Conservation (phyloP, 2,797 vertebrate genomes). For the Pseudochromis fuscus region DNA sequence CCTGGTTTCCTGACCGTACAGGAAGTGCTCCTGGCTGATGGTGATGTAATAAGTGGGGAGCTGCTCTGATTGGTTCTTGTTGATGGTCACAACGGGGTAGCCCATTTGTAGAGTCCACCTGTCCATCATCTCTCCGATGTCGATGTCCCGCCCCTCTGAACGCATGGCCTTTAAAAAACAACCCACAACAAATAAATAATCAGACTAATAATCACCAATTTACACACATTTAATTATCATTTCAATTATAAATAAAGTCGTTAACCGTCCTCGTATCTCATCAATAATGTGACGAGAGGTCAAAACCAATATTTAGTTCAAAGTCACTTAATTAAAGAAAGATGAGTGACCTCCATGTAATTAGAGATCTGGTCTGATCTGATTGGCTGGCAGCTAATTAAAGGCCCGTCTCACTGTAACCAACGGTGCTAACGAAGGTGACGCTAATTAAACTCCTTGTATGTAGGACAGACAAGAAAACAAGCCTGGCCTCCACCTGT, state of each 20-base stretch:
- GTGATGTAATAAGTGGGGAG: constrained; percentile 81
- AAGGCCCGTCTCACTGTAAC: constrained; percentile 7
- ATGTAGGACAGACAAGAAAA: constrained; percentile 35
- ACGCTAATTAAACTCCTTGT: constrained; percentile 26
- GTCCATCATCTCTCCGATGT: constrained; percentile 97
- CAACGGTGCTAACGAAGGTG: constrained; percentile 15
- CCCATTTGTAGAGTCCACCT: constrained; percentile 99
- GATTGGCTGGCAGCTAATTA: constrained; percentile 47
- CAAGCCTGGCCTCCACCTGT: constrained; percentile 23
- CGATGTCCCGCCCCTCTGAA: constrained; percentile 92
- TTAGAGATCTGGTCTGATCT: constrained; percentile 34
- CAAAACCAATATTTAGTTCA: neutral
- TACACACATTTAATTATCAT: too few relatives aligned
- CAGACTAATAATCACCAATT: neutral
- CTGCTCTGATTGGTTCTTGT: constrained; percentile 91
- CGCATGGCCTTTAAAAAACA: constrained; percentile 88
- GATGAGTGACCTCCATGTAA: constrained; percentile 23
- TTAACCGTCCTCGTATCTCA: neutral
- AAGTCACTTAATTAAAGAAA: neutral
- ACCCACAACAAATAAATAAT: neutral
- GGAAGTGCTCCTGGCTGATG: constrained; percentile 94
- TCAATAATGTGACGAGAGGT: neutral
- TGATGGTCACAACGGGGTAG: constrained; percentile 95
- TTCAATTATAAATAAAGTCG: neutral
- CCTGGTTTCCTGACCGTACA: constrained; percentile 90